phyloP scores from a whole-genome alignment of 2,888 invertebrate species.

The Drepana falcataria region DNA sequence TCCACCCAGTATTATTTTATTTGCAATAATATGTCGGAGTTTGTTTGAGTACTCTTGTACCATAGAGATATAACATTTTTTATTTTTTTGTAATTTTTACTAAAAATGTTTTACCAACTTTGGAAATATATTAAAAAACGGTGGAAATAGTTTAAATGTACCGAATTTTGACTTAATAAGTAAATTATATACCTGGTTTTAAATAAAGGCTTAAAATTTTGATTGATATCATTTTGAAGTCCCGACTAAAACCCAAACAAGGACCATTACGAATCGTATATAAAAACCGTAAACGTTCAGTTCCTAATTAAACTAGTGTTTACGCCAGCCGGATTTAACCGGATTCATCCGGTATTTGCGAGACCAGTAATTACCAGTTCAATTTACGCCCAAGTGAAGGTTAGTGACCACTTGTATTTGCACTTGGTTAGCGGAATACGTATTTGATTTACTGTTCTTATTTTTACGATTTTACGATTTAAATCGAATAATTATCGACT shows the following conservation, averaged over 20 bases:
- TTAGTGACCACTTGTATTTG: conserved; percentile 4
- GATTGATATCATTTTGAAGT: not conserved
- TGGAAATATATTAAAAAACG: too few relatives aligned
- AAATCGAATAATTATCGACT: not conserved
- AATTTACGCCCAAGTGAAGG: conserved; percentile 24
- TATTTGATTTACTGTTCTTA: not conserved
- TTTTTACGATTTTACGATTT: too few relatives aligned
- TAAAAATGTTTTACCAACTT: too few relatives aligned
- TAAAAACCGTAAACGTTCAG: conserved; percentile 10
- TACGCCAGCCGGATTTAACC: conserved; percentile 26
- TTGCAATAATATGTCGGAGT: not conserved
- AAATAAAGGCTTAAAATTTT: too few relatives aligned
- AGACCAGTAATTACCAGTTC: conserved; percentile 36
- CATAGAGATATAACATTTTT: too few relatives aligned
- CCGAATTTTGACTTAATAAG: too few relatives aligned
- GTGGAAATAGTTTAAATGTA: too few relatives aligned
- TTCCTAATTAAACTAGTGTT: conserved; percentile 22
- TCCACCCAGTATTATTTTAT: not conserved
- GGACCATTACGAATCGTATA: not conserved
- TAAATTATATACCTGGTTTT: too few relatives aligned
- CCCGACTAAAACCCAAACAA: not conserved
- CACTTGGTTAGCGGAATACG: not conserved
- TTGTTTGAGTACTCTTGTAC: too few relatives aligned
- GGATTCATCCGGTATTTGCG: conserved; percentile 28
- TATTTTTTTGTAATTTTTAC: too few relatives aligned